Percentiles rank a stretch among this genome's conserved stretches.
phyloP scores from a whole-genome alignment of 2,888 invertebrate genomes.

The Luperina nickerlii region DNA sequence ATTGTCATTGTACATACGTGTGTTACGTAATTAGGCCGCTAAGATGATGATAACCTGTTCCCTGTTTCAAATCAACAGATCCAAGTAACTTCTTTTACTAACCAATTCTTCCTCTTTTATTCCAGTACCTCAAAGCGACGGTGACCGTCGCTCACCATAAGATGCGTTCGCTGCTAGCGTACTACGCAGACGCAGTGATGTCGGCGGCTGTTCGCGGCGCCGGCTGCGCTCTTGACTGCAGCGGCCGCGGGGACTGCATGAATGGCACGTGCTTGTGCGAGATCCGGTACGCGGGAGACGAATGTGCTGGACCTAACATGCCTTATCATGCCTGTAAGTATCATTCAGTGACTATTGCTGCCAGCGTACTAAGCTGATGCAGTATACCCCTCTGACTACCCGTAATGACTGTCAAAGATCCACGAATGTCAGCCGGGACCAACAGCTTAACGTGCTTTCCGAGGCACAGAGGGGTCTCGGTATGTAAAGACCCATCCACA shows the following conservation, averaged over 20 bases:
- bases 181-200: slow-evolving; percentile 88
- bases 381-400: not conserved
- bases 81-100: not conserved
- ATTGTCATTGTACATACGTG: no score
- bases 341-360: not conserved
- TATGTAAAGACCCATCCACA: no score
- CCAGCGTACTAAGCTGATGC: not conserved
- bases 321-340: slow-evolving; percentile 91
- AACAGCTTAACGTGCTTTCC: no score
- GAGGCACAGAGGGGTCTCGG: no score
- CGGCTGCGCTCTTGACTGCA: slow-evolving; percentile 94
- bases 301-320: slow-evolving; percentile 95
- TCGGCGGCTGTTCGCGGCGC: slow-evolving; percentile 83
- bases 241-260: slow-evolving; percentile 97
- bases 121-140: slow-evolving; percentile 78
- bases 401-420: no score
- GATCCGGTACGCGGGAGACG: slow-evolving; percentile 95
- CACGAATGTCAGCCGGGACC: no score
- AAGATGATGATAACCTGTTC: no score
- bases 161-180: slow-evolving; percentile 88
- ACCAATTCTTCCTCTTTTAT: slow-evolving; percentile 48
- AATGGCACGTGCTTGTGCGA: slow-evolving; percentile 98
- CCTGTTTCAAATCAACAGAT: no score
- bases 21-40: no score
- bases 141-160: slow-evolving; percentile 79